Evolutionary conservation across 2,113 vertebrate species (phyloP).

Genomic region (Romanogobio albipinnatus): DNA sequence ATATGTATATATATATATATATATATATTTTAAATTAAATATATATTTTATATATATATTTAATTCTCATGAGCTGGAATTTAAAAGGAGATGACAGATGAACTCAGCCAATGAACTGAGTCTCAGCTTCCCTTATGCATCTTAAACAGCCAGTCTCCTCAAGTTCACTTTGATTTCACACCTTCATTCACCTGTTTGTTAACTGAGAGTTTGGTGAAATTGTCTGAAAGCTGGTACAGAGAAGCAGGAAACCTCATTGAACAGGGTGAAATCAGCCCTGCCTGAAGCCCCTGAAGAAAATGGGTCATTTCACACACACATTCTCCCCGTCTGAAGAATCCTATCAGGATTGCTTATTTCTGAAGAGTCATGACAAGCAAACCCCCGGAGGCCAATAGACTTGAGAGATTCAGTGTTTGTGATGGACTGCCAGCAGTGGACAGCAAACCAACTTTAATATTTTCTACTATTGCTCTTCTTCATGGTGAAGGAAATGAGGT

Average conservation of each 20-base stretch:
- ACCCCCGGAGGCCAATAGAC: constrained; percentile 38
- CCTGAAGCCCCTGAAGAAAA: constrained; percentile 43
- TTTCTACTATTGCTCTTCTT: constrained; percentile 40
- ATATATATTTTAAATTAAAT: too few species aligned
- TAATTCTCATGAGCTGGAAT: background rate
- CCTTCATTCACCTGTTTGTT: constrained; percentile 41
- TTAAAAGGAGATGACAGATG: constrained; percentile 19
- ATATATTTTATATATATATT: too few species aligned
- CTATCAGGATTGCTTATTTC: constrained; percentile 55
- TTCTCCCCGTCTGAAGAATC: constrained; percentile 47
- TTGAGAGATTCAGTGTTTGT: constrained; percentile 43
- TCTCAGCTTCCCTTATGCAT: background rate
- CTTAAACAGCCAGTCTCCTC: constrained; percentile 24
- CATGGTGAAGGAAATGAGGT: constrained; percentile 56
- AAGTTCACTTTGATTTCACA: constrained; percentile 44
- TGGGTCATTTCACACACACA: constrained; percentile 54
- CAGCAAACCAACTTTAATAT: constrained; percentile 55
- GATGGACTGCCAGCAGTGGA: constrained; percentile 47
- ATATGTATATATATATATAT: too few species aligned
- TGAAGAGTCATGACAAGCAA: constrained; percentile 53
- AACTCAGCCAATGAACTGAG: background rate
- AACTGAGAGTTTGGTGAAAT: constrained; percentile 32
- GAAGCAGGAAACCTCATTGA: constrained; percentile 43
- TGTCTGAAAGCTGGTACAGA: constrained; percentile 40
- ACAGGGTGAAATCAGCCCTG: constrained; percentile 41